Evolutionary conservation across 2,797 vertebrate genomes (phyloP).

Genomic region (Danio choprae): DNA sequence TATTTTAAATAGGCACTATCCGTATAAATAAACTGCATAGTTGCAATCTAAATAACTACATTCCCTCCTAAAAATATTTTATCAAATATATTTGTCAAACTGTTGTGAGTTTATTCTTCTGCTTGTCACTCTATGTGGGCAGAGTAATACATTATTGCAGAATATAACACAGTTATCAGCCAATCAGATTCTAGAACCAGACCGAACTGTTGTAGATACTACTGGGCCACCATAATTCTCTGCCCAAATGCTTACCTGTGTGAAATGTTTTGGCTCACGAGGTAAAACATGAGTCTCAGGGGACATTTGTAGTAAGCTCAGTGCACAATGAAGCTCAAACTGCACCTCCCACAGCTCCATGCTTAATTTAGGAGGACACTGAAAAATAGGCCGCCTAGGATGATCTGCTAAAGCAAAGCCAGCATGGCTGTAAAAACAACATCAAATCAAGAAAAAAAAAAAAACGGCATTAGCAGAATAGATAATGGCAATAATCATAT

Average conservation of each 20-base stretch:
- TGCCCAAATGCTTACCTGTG: not conserved
- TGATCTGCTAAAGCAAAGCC: conserved; percentile 64
- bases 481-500: conserved; percentile 63
- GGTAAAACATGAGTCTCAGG: conserved; percentile 46
- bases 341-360: conserved; percentile 64
- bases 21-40: no score
- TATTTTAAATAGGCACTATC: no score
- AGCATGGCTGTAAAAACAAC: conserved; percentile 57
- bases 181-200: no score
- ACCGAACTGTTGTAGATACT: not conserved
- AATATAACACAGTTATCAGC: no score
- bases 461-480: conserved; percentile 45
- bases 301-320: conserved; percentile 53
- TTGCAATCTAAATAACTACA: no score
- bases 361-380: conserved; percentile 72
- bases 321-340: conserved; percentile 63
- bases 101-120: no score
- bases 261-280: conserved; percentile 22
- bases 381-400: conserved; percentile 67
- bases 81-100: no score
- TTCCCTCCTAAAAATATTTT: no score
- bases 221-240: not conserved
- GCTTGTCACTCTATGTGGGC: no score
- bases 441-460: no score
- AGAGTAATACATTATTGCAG: no score